A percentile compares a stretch with the other conserved stretches of the same genome.
These are phyloP conservation scores for Aporophyla nigra DNA, from an alignment of 2,888 invertebrate species.

Conservation along the genomic window DNA sequence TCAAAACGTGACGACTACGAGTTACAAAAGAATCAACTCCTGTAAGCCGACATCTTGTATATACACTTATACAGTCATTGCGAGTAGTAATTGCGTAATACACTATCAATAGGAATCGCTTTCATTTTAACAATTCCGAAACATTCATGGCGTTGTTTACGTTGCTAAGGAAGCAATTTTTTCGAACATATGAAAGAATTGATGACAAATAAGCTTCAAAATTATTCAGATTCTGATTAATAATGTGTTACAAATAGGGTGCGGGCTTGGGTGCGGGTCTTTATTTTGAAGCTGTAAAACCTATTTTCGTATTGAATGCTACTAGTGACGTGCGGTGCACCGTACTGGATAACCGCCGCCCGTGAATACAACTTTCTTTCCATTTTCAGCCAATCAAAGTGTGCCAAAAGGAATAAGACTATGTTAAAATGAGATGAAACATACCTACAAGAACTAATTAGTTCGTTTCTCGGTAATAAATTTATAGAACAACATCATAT, in stretches of 20 bases:
- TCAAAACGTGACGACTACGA: constrained; percentile 1
- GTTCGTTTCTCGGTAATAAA: constrained; percentile 11
- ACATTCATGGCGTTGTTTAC: too few species aligned
- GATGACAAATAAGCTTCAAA: too few species aligned
- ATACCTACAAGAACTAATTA: constrained; percentile 16
- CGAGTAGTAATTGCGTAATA: too few species aligned
- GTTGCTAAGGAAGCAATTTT: too few species aligned
- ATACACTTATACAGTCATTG: neutral
- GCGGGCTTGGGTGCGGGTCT: neutral
- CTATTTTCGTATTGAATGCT: neutral
- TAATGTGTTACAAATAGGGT: too few species aligned
- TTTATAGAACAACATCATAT: too few species aligned
- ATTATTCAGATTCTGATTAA: too few species aligned
- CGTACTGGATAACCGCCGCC: neutral
- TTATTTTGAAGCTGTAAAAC: neutral
- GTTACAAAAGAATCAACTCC: neutral
- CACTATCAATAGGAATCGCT: too few species aligned
- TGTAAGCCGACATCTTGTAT: neutral
- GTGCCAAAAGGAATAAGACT: neutral
- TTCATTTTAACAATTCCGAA: too few species aligned
- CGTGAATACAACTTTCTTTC: neutral
- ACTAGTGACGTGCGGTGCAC: neutral
- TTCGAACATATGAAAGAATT: too few species aligned
- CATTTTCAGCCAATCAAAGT: neutral
- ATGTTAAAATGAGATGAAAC: neutral